Evolutionary conservation across 2,797 vertebrate species (phyloP).

Genomic region (Coreius guichenoti): DNA sequence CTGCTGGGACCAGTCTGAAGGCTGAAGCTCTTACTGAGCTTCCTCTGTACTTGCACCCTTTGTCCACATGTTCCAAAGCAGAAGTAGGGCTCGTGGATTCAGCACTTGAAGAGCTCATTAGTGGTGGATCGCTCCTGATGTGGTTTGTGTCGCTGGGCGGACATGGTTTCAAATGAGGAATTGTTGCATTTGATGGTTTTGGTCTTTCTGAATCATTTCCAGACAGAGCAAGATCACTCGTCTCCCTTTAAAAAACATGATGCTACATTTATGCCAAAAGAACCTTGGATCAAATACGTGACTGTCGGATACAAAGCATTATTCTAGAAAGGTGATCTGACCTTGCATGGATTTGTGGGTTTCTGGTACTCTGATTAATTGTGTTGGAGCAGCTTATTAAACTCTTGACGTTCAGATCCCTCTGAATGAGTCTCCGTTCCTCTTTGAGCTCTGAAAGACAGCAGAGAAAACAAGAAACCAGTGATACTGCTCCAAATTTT

Average conservation of each 20-base stretch:
- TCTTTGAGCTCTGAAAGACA: slow-evolving; percentile 73
- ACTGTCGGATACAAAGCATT: not conserved
- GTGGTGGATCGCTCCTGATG: not conserved
- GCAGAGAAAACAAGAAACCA: slow-evolving; percentile 13
- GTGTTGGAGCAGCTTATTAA: not conserved
- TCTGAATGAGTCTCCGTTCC: slow-evolving; percentile 72
- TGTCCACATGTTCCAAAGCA: not conserved
- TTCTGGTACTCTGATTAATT: not conserved
- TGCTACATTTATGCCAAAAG: not conserved
- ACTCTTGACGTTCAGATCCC: slow-evolving; percentile 64
- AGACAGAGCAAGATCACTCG: not conserved
- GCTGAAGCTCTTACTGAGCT: slow-evolving; percentile 3
- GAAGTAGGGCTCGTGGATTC: not conserved
- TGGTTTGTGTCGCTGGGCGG: not conserved
- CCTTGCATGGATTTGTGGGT: slow-evolving; percentile 40
- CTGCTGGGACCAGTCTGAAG: slow-evolving; percentile 27
- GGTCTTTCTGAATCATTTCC: not conserved
- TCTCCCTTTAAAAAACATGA: slow-evolving; percentile 33
- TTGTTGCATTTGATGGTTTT: not conserved
- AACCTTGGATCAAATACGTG: not conserved
- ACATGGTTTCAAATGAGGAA: slow-evolving; percentile 34
- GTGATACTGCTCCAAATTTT: not conserved
- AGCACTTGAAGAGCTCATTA: not conserved
- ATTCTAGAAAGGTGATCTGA: slow-evolving; percentile 9
- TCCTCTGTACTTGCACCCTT: not conserved